Conservation (phyloP, 2,888 invertebrate species). For the Diaperis boleti region DNA sequence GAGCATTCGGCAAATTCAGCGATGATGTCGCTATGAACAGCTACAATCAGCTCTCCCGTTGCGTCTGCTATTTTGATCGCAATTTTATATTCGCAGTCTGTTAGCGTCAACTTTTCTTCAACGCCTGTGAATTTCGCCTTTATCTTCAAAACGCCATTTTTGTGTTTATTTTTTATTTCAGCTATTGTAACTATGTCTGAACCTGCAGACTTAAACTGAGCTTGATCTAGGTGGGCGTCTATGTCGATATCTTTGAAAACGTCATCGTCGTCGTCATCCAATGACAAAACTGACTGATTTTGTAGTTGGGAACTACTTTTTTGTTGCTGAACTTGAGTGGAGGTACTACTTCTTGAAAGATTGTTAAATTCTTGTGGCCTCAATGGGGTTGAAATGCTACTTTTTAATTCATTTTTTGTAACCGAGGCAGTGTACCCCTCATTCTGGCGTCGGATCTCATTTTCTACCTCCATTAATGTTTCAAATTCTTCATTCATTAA, state of each 20-base stretch:
- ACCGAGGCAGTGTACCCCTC: constrained; percentile 48
- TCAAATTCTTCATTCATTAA: constrained; percentile 50
- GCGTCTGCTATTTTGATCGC: constrained; percentile 72
- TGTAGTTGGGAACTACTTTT: not conserved
- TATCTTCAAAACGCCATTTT: constrained; percentile 68
- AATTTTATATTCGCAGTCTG: constrained; percentile 70
- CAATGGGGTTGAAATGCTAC: too few relatives aligned
- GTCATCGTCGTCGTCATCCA: constrained; percentile 49
- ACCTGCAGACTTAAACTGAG: constrained; percentile 40
- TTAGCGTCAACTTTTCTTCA: constrained; percentile 69
- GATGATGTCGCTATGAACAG: constrained; percentile 71
- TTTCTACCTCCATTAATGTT: constrained; percentile 52
- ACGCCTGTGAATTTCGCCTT: constrained; percentile 71
- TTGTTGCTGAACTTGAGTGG: constrained; percentile 23
- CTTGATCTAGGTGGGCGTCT: constrained; percentile 54
- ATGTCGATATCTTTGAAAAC: constrained; percentile 59
- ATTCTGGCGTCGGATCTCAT: not conserved
- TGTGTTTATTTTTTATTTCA: constrained; percentile 50
- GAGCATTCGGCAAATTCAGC: constrained; percentile 68
- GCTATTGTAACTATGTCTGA: constrained; percentile 47
- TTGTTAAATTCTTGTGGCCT: too few relatives aligned
- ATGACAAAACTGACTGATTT: not conserved
- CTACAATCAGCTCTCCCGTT: constrained; percentile 69
- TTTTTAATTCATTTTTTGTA: too few relatives aligned
- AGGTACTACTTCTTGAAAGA: not conserved